These are phyloP conservation scores for Dasypolia templi DNA, from an alignment of 2,888 invertebrate species.

Conservation along the genomic window DNA sequence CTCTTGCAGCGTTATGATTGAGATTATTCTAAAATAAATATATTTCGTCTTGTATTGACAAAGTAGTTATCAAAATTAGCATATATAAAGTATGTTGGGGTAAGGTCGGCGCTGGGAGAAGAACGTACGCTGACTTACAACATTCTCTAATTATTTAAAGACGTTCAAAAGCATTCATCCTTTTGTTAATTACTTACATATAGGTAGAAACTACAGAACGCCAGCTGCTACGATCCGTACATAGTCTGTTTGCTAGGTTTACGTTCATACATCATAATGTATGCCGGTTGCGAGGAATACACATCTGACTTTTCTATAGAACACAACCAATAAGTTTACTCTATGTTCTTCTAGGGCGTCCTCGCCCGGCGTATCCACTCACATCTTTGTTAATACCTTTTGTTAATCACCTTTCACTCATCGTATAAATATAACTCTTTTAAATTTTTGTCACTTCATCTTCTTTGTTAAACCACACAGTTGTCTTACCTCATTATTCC, in stretches of 20 bases:
- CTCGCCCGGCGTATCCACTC: neutral
- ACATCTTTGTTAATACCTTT: neutral
- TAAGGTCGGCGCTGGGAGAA: neutral
- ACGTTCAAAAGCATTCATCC: neutral
- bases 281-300: neutral
- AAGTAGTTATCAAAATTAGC: too few relatives aligned
- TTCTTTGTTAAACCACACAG: neutral
- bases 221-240: neutral
- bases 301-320: neutral
- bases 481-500: too few relatives aligned
- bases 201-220: neutral
- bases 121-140: neutral
- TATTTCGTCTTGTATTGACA: neutral
- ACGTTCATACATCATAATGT: neutral
- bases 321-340: too few relatives aligned
- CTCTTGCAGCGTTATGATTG: slow-evolving; percentile 59
- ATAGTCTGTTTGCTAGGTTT: neutral
- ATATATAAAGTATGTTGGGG: neutral
- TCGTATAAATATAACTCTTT: too few relatives aligned
- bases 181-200: too few relatives aligned
- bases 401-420: neutral
- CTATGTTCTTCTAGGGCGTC: too few relatives aligned
- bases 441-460: neutral
- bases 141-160: too few relatives aligned
- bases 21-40: slow-evolving; percentile 63